These are phyloP conservation scores for Malurus leucopterus DNA, from an alignment of 2,797 vertebrate species.

Conservation along the genomic window DNA sequence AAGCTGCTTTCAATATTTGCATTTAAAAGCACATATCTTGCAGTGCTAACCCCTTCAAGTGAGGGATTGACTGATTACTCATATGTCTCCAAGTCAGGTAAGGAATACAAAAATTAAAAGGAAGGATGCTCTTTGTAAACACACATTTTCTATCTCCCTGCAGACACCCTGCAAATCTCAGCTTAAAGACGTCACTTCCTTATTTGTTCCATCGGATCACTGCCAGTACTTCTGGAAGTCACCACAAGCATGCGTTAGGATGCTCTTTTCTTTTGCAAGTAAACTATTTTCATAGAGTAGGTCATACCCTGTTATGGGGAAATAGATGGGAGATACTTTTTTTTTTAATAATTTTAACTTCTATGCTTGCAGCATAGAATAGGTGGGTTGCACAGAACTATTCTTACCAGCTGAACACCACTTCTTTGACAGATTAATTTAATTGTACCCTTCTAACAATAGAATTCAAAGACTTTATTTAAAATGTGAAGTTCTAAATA, in stretches of 20 bases:
- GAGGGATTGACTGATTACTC: slow-evolving; percentile 32
- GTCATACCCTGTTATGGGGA: background rate
- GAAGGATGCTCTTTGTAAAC: slow-evolving; percentile 18
- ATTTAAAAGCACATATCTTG: slow-evolving; percentile 50
- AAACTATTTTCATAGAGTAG: background rate
- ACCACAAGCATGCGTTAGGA: background rate
- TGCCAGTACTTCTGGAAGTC: slow-evolving; percentile 4
- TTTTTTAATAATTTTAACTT: background rate
- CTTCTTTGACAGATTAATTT: background rate
- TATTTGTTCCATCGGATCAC: background rate
- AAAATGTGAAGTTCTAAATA: background rate
- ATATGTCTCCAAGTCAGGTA: slow-evolving; percentile 37
- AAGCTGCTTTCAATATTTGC: slow-evolving; percentile 36
- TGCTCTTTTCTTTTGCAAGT: background rate
- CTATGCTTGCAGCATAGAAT: background rate
- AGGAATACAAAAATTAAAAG: slow-evolving; percentile 27
- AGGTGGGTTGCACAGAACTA: background rate
- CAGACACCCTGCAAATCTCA: background rate
- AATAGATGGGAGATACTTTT: background rate
- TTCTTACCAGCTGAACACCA: background rate
- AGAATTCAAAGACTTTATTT: background rate
- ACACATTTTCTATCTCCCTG: slow-evolving; percentile 3
- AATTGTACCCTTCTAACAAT: slow-evolving; percentile 5
- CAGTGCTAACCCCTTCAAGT: slow-evolving; percentile 18
- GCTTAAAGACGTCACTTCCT: slow-evolving; percentile 1